Conservation (phyloP, 2,888 invertebrate species). For the Serrognathus titanus region DNA sequence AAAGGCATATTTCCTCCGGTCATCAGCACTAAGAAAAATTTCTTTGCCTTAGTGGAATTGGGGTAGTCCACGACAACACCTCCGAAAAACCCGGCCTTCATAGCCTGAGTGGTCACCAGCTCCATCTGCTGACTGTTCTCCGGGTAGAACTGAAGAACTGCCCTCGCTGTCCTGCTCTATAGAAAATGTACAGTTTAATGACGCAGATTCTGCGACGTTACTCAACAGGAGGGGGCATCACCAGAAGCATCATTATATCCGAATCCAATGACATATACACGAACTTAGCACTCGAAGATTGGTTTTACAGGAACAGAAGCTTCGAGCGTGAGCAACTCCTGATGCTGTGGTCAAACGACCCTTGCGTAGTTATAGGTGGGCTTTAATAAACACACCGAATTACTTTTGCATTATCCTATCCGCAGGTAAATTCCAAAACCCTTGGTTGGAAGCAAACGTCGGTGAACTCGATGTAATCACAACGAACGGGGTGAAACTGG, state of each 20-base stretch:
- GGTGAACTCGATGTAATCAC: slow-evolving; percentile 49
- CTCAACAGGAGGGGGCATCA: not conserved
- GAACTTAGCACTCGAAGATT: slow-evolving; percentile 93
- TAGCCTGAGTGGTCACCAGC: slow-evolving; percentile 88
- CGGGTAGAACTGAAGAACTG: slow-evolving; percentile 98
- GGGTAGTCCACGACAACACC: slow-evolving; percentile 97
- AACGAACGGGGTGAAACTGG: slow-evolving; percentile 52
- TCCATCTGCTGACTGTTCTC: slow-evolving; percentile 90
- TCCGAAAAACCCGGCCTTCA: slow-evolving; percentile 96
- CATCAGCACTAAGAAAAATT: slow-evolving; percentile 94
- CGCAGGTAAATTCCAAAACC: slow-evolving; percentile 96
- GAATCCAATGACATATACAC: slow-evolving; percentile 86
- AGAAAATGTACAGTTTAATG: slow-evolving; percentile 33
- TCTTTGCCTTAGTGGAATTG: slow-evolving; percentile 96
- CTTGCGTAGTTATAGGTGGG: slow-evolving; percentile 80
- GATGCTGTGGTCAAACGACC: slow-evolving; percentile 85
- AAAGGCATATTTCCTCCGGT: slow-evolving; percentile 82
- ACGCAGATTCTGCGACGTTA: no score
- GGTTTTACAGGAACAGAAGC: slow-evolving; percentile 82
- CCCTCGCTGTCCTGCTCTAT: slow-evolving; percentile 85
- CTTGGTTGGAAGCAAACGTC: slow-evolving; percentile 88
- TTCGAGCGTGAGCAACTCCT: slow-evolving; percentile 75
- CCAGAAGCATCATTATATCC: slow-evolving; percentile 72
- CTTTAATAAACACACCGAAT: not conserved
- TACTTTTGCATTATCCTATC: slow-evolving; percentile 54